Base-by-base conservation (phyloP, 2,888 invertebrate genomes). In the Strigamia transsilvanica region DNA sequence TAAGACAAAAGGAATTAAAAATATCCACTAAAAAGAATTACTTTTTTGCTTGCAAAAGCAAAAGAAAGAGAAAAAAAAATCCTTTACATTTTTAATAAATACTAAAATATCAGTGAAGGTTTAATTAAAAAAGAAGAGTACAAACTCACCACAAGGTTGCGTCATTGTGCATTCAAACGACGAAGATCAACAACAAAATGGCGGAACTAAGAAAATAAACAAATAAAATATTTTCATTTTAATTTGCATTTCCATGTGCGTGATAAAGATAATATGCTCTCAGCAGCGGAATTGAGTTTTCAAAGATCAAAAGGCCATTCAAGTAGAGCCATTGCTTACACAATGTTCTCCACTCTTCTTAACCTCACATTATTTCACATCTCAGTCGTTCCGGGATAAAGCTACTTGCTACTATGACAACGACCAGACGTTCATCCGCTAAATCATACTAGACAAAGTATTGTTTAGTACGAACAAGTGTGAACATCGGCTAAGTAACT, bases 1-100 rank as follows among this genome's bases (percentile, higher is more conserved):
- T 66, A 15, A 66, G 66, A 27, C 27, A 27, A 66, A n/a, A 66
- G 4, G 66, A 66, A 66, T 66, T 66, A 66, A 66, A 66, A 66
- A 66, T 66, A 66, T 27, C 9, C 51, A 51, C 0, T 21, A 21
- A 61, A 61, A 61, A 56, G 56, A 56, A 56, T 56, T 56, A 56
- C 9, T 56, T 56, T 18, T 56, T 56, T 56, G 13, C 56, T n/a
- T n/a, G n/a, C n/a, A 18, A 21, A 23, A 51, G 10, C 3, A n/a
- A n/a, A n/a, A 13, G 10, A 13, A 34, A 34, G 7, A 34, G 7
- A 34, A 34, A 34, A 34, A 34, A 34, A 34, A 34, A 34, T 34
- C 34, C 34, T 5, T 5, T 5, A 34, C 34, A 34, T 34, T 34
- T 34, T 34, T 34, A 34, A 34, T 34, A 34, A 34, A 34, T 34